phyloP scores from a whole-genome alignment of 2,113 vertebrate genomes.

The Cranoglanis bouderius region DNA sequence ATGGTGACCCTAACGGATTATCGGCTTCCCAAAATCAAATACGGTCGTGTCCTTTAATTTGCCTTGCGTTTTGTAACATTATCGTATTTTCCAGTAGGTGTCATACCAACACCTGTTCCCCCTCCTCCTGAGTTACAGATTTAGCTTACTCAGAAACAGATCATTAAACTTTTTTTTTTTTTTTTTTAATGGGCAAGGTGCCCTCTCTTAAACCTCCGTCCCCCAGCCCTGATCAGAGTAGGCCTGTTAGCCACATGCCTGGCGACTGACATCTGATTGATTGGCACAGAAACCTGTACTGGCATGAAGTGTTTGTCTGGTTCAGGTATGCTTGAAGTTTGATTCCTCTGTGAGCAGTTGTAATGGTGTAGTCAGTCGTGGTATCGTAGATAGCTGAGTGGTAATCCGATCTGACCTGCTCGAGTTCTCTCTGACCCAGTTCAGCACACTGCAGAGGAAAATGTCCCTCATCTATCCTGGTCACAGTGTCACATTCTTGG shows the following conservation, averaged over 20 bases:
- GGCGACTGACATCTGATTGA: slow-evolving; percentile 11
- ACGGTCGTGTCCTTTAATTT: neutral
- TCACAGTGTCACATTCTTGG: slow-evolving; percentile 7
- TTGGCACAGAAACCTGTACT: slow-evolving; percentile 6
- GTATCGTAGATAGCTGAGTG: slow-evolving; percentile 40
- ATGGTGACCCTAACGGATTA: neutral
- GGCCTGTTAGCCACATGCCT: neutral
- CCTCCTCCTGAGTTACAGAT: neutral
- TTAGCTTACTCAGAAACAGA: slow-evolving; percentile 12
- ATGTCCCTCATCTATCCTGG: slow-evolving; percentile 26
- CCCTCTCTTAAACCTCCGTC: neutral
- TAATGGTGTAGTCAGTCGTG: slow-evolving; percentile 43
- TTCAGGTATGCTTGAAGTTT: slow-evolving; percentile 45
- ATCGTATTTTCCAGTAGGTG: neutral
- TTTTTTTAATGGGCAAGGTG: neutral
- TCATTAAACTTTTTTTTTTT: neutral
- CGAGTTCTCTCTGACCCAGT: slow-evolving; percentile 66
- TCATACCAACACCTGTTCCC: neutral
- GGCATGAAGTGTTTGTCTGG: slow-evolving; percentile 19
- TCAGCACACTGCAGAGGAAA: slow-evolving; percentile 58
- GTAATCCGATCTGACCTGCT: slow-evolving; percentile 63
- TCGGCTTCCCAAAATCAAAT: neutral
- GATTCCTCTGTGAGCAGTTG: slow-evolving; percentile 41
- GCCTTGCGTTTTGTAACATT: neutral
- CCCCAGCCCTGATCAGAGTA: neutral